These are phyloP conservation scores for Cantharis flavilabris DNA, from an alignment of 2,888 invertebrate species.

Conservation along the genomic window DNA sequence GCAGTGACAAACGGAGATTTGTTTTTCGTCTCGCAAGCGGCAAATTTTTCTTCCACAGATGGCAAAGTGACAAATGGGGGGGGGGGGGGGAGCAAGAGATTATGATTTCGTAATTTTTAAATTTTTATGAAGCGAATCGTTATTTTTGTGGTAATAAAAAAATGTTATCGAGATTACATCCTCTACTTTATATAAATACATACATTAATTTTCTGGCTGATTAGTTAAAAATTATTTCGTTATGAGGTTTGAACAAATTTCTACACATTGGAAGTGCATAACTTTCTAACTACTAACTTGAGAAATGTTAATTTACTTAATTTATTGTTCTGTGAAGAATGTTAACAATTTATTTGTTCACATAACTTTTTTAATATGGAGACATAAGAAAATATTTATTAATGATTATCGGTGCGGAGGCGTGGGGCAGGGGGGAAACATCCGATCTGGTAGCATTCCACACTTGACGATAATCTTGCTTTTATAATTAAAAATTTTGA, in stretches of 20 bases:
- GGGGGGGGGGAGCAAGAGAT: too few relatives aligned
- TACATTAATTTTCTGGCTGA: background rate
- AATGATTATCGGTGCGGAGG: background rate
- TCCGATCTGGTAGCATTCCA: background rate
- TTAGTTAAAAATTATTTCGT: background rate
- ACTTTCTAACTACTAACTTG: background rate
- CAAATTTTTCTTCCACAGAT: background rate
- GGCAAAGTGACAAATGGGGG: background rate
- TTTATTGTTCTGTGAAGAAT: conserved; percentile 2
- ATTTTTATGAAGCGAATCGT: too few relatives aligned
- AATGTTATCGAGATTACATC: background rate
- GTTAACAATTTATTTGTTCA: background rate
- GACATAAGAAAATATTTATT: background rate
- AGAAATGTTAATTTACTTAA: conserved; percentile 1
- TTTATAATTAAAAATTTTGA: background rate
- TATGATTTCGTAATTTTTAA: too few relatives aligned
- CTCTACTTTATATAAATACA: background rate
- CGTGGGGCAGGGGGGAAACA: background rate
- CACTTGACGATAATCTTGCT: background rate
- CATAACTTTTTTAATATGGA: background rate
- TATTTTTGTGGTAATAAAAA: background rate
- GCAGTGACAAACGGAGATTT: background rate
- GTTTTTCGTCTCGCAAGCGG: background rate
- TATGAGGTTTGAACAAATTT: background rate
- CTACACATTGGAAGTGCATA: background rate